Evolutionary conservation across 2,888 invertebrate genomes (phyloP), one percentile per base, ranked within the genome.

Genomic region (Teleogryllus oceanicus): DNA sequence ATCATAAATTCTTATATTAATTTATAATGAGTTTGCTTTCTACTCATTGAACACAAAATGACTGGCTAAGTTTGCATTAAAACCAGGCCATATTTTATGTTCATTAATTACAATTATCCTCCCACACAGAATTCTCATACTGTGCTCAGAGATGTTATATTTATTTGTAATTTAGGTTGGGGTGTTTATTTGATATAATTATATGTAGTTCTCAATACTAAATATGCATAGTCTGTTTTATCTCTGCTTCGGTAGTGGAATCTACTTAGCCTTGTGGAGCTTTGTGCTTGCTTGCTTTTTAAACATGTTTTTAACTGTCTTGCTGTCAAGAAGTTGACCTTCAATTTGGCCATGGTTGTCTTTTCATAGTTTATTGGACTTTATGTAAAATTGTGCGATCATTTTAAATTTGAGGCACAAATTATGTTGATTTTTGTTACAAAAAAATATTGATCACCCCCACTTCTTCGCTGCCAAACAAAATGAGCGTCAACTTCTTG

Each of bases 321-420:
- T 89, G 91, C 91, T 92, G 92, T 94, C 94, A 94, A 94, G 94
- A 94, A 95, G 94, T 95, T 95, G 94, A 95, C 94, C 94, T 94
- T 94, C 94, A 94, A 94, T 94, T 93, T 92, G 92, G 93, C 94
- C 92, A 93, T 93, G 92, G 92, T 92, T 92, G 91, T 90, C 90
- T 86, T 87, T 86, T 86, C 87, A 83, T 84, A 83, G 78, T 80
- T 78, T 79, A 77, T 79, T 81, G 79, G 80, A 78, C 50, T 79
- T 79, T 76, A 81, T 81, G 78, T 81, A 78, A 81, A 81, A 80
- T 75, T 77, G 49, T 80, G 62, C 62, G n/a, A 62, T 50, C 51
- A 20, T 50, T 78, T 79, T 24, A 79, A 79, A 79, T 76, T 76
- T 78, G 62, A 62, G 18, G 76, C 49, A 21, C 49, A 37, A 37